A percentile compares a stretch with the other conserved stretches of the same genome.
Conservation (phyloP, 2,113 vertebrate genomes). For the Amphiprion percula region DNA sequence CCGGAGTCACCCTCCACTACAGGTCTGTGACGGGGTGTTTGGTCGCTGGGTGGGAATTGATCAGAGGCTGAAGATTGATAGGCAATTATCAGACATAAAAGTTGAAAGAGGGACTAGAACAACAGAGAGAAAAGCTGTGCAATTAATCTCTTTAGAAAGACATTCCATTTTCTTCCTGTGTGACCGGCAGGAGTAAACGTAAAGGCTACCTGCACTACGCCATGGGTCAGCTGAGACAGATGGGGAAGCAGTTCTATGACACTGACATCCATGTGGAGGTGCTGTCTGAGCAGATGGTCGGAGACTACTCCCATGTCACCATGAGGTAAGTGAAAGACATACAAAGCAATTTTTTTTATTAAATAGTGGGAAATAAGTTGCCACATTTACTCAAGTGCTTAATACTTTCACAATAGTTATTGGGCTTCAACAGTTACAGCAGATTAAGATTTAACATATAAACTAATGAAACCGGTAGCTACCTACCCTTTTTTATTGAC, state of each 20-base stretch:
- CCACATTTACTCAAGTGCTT: no score
- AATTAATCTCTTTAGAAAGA: background rate
- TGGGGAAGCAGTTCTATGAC: conserved; percentile 86
- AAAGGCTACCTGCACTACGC: conserved; percentile 86
- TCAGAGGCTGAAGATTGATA: background rate
- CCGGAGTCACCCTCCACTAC: conserved; percentile 85
- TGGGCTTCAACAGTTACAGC: no score
- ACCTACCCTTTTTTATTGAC: background rate
- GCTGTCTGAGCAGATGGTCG: conserved; percentile 84
- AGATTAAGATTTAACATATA: background rate
- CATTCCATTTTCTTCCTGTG: conserved; percentile 7
- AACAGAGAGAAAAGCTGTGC: background rate
- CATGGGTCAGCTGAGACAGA: conserved; percentile 86
- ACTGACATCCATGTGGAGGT: conserved; percentile 86
- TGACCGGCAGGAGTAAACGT: conserved; percentile 79
- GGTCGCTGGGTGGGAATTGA: background rate
- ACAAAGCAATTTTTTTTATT: background rate
- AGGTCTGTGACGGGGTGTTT: conserved; percentile 65
- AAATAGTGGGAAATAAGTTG: background rate
- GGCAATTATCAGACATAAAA: background rate
- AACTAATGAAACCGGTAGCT: background rate
- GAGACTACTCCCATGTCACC: conserved; percentile 85
- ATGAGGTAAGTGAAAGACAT: conserved; percentile 75
- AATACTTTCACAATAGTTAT: no score
- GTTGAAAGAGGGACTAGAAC: background rate